A percentile compares a stretch with the other conserved stretches of the same genome.
Conservation (phyloP, 1,140 invertebrate species). For the Gryon sp. region DNA sequence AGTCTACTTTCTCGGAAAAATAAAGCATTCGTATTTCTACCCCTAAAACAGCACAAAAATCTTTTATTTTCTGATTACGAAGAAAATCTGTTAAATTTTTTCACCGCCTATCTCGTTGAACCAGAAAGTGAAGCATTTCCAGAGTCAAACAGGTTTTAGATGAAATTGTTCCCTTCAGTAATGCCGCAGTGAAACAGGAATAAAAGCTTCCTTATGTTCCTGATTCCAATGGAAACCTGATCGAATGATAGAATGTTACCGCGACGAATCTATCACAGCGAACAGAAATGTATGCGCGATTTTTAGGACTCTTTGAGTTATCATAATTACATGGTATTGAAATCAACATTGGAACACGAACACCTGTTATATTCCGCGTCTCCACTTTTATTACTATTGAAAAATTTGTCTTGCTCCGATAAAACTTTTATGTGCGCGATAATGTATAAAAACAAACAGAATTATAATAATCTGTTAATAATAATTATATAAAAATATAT, state of each 20-base stretch:
- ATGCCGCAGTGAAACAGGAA: conserved; percentile 52
- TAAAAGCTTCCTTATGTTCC: conserved; percentile 57
- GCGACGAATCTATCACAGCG: conserved; percentile 46
- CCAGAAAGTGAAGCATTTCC: conserved; percentile 52
- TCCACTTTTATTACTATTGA: neutral
- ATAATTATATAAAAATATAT: too few species aligned
- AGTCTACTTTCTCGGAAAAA: too few species aligned
- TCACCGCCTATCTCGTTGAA: conserved; percentile 43
- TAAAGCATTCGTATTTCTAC: too few species aligned
- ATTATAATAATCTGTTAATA: too few species aligned
- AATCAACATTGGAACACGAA: conserved; percentile 17
- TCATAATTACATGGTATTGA: conserved; percentile 37
- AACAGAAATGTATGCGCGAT: conserved; percentile 29
- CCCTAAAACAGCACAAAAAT: conserved; percentile 6
- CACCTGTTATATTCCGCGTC: conserved; percentile 1
- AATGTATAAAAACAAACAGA: too few species aligned
- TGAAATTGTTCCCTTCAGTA: conserved; percentile 57
- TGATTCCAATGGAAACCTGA: conserved; percentile 52
- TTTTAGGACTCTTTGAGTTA: conserved; percentile 18
- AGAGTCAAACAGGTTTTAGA: conserved; percentile 55
- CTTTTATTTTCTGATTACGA: conserved; percentile 42
- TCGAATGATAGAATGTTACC: conserved; percentile 57
- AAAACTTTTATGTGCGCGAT: too few species aligned
- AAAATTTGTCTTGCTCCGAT: too few species aligned
- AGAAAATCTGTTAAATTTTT: conserved; percentile 52